Evolutionary conservation across 2,797 vertebrate genomes (phyloP).

Genomic region (Ammospiza maritima): DNA sequence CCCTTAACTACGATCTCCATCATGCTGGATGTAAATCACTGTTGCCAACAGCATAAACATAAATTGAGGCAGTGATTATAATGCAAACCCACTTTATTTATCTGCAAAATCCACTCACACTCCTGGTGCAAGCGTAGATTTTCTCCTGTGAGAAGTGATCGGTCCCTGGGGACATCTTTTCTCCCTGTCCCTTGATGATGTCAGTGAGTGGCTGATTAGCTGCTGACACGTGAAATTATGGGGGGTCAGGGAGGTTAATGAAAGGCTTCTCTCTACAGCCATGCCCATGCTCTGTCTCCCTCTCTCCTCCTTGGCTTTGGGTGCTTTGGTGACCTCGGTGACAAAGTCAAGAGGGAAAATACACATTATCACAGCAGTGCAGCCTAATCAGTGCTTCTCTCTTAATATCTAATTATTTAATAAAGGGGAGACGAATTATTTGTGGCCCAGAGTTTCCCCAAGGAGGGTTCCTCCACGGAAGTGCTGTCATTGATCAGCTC

Average conservation of each 20-base stretch:
- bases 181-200: slow-evolving; percentile 75
- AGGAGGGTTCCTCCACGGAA: not conserved
- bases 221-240: slow-evolving; percentile 78
- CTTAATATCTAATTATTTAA: slow-evolving; percentile 64
- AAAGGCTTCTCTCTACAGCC: slow-evolving; percentile 75
- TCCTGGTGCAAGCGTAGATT: slow-evolving; percentile 45
- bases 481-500: slow-evolving; percentile 44
- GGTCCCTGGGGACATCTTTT: slow-evolving; percentile 66
- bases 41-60: slow-evolving; percentile 46
- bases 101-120: slow-evolving; percentile 33
- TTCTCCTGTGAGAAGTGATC: slow-evolving; percentile 71
- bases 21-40: slow-evolving; percentile 44
- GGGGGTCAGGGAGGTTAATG: slow-evolving; percentile 77
- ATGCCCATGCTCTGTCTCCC: slow-evolving; percentile 35
- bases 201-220: slow-evolving; percentile 77
- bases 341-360: slow-evolving; percentile 60
- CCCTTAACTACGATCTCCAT: not conserved
- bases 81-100: slow-evolving; percentile 34
- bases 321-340: slow-evolving; percentile 62
- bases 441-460: not conserved
- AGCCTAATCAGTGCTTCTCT: slow-evolving; percentile 43
- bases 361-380: not conserved
- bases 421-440: slow-evolving; percentile 59
- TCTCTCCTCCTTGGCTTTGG: slow-evolving; percentile 39
- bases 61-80: slow-evolving; percentile 45